Conservation (phyloP, 2,113 vertebrate species). For the Cercopithecus mona region DNA sequence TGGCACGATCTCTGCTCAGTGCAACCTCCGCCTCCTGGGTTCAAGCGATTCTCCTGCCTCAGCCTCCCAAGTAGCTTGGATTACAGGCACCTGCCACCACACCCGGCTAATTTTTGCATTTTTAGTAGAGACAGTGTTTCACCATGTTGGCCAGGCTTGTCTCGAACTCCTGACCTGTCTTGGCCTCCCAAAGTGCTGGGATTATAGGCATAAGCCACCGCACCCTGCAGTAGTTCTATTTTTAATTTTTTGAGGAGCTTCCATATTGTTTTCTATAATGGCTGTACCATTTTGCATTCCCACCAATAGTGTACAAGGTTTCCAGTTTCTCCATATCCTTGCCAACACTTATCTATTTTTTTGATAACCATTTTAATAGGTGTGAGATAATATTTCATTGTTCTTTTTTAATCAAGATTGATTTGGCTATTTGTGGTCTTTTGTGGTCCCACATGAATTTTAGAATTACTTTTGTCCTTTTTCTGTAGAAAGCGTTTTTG, state of each 20-base stretch:
- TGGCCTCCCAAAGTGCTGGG: too few species aligned
- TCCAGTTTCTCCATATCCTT: not conserved
- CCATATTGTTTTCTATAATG: not conserved
- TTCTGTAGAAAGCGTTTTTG: not conserved
- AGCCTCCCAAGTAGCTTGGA: too few species aligned
- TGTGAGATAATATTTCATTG: not conserved
- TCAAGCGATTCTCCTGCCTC: too few species aligned
- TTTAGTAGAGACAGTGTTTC: too few species aligned
- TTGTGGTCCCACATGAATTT: not conserved
- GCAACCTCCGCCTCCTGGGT: too few species aligned
- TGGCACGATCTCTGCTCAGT: too few species aligned
- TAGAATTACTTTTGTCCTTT: not conserved
- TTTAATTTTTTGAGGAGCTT: not conserved
- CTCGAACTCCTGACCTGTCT: too few species aligned
- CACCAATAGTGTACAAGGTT: not conserved
- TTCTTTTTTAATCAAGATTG: not conserved
- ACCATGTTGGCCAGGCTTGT: too few species aligned
- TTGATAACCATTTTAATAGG: not conserved
- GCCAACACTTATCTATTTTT: not conserved
- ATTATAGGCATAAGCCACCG: too few species aligned
- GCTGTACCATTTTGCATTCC: too few species aligned
- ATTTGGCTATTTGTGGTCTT: not conserved
- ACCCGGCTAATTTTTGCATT: too few species aligned
- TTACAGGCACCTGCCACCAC: too few species aligned
- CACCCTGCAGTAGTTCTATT: not conserved